Evolutionary conservation across 2,113 vertebrate genomes (phyloP), one percentile per base, ranked within the genome.

Genomic region (Hyperoodon ampullatus): DNA sequence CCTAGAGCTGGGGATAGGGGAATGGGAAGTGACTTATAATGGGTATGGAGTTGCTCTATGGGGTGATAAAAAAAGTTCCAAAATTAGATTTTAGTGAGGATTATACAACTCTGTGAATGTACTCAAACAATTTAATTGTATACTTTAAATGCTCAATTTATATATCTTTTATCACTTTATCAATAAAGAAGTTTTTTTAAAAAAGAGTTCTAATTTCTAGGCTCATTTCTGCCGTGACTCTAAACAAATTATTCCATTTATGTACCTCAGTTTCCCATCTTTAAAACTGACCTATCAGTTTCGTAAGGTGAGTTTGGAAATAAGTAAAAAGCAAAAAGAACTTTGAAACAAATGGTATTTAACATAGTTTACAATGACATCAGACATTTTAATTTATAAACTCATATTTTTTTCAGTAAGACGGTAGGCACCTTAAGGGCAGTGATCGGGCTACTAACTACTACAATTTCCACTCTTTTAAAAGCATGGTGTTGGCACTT

Each of bases 331-430:
- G 33, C 33, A 94, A 80, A 83, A 93, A 88, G 33, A 83, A 63
- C 13, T 60, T 47, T 86, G 50, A 77, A 12, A 94, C 28, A 78
- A 95, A 53, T 47, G 16, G 55, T 70, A 93, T 88, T 80, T 96
- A 91, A 90, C 16, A 65, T 14, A 81, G 35, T 88, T 96, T 74
- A 96, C 12, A 89, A 0, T 83, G 50, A 74, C 23, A 95, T n/a
- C 6, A 92, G 23, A 53, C 72, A 81, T 90, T 93, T 97, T 83
- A 91, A n/a, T 55, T 93, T 53, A 87, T 74, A 42, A 74, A 83
- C 19, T 85, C 72, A 10, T 10, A 44, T 90, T 90, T 97, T 97
- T 50, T 95, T 78, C 71, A 94, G 1, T 83, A 90, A 94, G 23
- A 80, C 33, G 61, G n/a, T 12, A 74, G 78, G 33, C 13, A 68